phyloP scores from a whole-genome alignment of 92 coral and sea anemone genomes.

The Epizoanthus stellaris region DNA sequence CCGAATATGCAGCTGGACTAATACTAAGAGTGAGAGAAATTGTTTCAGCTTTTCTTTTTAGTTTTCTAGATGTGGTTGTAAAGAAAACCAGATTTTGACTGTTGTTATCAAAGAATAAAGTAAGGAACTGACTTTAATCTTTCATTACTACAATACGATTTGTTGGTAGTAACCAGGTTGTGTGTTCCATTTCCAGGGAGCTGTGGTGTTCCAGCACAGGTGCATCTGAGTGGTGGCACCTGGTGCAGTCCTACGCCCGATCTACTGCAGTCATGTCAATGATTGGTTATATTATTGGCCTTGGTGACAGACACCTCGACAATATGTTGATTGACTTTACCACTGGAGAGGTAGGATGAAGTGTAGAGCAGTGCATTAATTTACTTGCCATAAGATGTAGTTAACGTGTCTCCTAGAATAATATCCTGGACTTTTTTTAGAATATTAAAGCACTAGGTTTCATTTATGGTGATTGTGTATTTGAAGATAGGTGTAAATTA shows the following conservation, averaged over 20 bases:
- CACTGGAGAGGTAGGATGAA: slow-evolving; percentile 86
- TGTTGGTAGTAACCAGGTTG: background rate
- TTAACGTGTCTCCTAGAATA: too few species aligned
- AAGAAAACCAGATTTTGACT: too few species aligned
- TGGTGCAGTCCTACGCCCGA: slow-evolving; percentile 93
- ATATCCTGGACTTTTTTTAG: too few species aligned
- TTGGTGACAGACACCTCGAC: slow-evolving; percentile 97
- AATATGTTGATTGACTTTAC: slow-evolving; percentile 98
- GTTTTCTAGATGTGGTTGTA: too few species aligned
- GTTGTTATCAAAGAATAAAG: too few species aligned
- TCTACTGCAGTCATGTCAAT: slow-evolving; percentile 99
- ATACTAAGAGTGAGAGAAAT: too few species aligned
- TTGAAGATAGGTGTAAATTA: background rate
- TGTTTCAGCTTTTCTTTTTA: too few species aligned
- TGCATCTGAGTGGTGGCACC: slow-evolving; percentile 97
- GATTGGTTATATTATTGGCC: slow-evolving; percentile 96
- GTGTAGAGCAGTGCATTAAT: too few species aligned
- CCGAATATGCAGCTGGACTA: too few species aligned
- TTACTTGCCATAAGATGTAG: too few species aligned
- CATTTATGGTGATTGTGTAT: background rate
- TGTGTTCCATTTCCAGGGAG: slow-evolving; percentile 65
- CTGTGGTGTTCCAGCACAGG: slow-evolving; percentile 99
- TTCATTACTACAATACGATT: background rate
- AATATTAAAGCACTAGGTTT: background rate
- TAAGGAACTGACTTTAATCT: too few species aligned